Conservation (phyloP, 92 coral and sea anemone species). For the Scolanthus callimorphus region DNA sequence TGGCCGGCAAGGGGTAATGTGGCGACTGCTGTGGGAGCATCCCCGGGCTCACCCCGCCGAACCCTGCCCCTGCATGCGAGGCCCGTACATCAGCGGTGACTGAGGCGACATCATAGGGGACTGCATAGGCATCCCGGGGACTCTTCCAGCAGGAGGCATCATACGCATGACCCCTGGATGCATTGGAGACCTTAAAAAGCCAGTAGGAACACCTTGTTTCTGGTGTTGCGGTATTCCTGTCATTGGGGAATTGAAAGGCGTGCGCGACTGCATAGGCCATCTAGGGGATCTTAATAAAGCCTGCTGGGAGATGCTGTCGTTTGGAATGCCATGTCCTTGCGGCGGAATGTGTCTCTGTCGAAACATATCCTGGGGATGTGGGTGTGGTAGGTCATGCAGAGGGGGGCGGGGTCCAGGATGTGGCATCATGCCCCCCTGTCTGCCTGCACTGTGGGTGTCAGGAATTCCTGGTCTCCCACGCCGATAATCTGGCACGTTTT, state of each 20-base stretch:
- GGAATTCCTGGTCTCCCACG: not conserved
- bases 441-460: not conserved
- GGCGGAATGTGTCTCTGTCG: constrained; percentile 29
- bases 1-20: too few relatives aligned
- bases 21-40: constrained; percentile 11
- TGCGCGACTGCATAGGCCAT: constrained; percentile 17
- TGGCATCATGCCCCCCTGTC: constrained; percentile 1
- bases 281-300: constrained; percentile 16
- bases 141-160: constrained; percentile 36
- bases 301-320: constrained; percentile 40
- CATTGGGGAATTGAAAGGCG: constrained; percentile 55
- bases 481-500: not conserved
- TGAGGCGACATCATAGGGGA: constrained; percentile 66
- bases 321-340: constrained; percentile 19
- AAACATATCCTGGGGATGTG: constrained; percentile 5
- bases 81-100: constrained; percentile 48
- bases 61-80: constrained; percentile 33
- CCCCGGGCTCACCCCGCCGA: constrained; percentile 9
- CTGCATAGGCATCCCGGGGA: constrained; percentile 49
- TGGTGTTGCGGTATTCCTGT: constrained; percentile 11
- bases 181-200: constrained; percentile 47
- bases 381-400: not conserved
- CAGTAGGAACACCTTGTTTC: constrained; percentile 24
- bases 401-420: constrained; percentile 12
- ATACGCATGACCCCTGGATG: constrained; percentile 49